Conservation (phyloP, 1,140 invertebrate genomes). For the Micrasema minimum region DNA sequence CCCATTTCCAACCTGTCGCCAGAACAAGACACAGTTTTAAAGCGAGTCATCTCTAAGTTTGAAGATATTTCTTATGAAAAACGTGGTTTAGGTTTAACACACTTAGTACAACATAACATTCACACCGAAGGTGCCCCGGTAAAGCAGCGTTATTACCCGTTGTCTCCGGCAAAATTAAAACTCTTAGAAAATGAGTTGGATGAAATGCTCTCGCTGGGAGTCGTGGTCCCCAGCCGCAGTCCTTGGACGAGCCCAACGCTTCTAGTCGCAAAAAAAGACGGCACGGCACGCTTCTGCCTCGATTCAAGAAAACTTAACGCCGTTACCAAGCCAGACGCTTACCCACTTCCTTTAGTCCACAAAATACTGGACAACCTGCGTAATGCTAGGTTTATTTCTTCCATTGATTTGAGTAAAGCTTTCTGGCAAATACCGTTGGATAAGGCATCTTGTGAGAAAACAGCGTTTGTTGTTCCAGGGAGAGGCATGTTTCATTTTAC, state of each 20-base stretch:
- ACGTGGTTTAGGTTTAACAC: not conserved
- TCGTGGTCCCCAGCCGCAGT: not conserved
- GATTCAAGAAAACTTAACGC: not conserved
- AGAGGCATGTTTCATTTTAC: not conserved
- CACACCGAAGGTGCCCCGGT: not conserved
- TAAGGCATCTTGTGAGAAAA: not conserved
- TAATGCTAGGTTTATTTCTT: not conserved
- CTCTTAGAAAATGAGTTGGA: not conserved
- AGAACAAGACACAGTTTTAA: not conserved
- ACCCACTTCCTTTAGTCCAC: not conserved
- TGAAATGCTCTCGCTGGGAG: not conserved
- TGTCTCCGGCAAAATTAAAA: not conserved
- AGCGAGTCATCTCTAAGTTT: not conserved
- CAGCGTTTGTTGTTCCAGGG: not conserved
- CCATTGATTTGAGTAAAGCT: not conserved
- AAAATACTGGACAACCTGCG: not conserved
- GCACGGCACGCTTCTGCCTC: not conserved
- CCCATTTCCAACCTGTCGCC: not conserved
- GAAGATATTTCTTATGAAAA: not conserved
- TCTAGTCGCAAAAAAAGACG: not conserved
- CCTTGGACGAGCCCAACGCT: not conserved
- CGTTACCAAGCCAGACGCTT: not conserved
- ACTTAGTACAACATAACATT: not conserved
- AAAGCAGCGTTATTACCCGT: not conserved
- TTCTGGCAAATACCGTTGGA: not conserved